Evolutionary conservation across 2,888 invertebrate genomes (phyloP).

Genomic region (Unio delphinus): DNA sequence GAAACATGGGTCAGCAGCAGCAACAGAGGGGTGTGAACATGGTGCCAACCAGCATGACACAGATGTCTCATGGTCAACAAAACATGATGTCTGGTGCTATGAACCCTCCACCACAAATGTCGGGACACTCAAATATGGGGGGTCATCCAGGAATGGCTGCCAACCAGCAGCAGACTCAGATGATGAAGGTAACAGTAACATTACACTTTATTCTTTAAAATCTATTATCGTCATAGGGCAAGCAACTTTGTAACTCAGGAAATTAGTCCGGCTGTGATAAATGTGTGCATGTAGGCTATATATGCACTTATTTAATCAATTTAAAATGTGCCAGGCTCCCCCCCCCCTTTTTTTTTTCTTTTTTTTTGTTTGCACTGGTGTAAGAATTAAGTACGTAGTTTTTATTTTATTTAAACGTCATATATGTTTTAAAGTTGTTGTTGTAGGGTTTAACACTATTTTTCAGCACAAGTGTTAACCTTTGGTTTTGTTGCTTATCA

Average conservation of each 20-base stretch:
- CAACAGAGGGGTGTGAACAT: conserved; percentile 39
- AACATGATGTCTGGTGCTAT: conserved; percentile 41
- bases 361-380: too few species aligned
- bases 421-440: too few species aligned
- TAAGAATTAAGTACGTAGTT: too few species aligned
- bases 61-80: conserved; percentile 19
- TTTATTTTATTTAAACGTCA: too few species aligned
- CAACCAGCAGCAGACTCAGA: conserved; percentile 39
- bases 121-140: conserved; percentile 48
- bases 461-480: too few species aligned
- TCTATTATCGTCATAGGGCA: neutral
- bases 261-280: neutral
- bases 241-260: neutral
- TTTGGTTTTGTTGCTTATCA: too few species aligned
- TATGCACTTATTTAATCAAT: too few species aligned
- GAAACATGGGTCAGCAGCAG: conserved; percentile 29
- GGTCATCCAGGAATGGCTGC: conserved; percentile 52
- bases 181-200: conserved; percentile 52
- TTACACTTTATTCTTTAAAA: conserved; percentile 3
- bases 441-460: too few species aligned
- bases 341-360: too few species aligned
- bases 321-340: too few species aligned
- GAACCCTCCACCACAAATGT: conserved; percentile 40
- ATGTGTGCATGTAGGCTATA: neutral
- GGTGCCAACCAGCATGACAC: conserved; percentile 17